Percentiles rank a stretch among this genome's conserved stretches.
These are phyloP conservation scores for Synanthedon tipuliformis DNA, from an alignment of 2,888 invertebrate species.

Conservation along the genomic window DNA sequence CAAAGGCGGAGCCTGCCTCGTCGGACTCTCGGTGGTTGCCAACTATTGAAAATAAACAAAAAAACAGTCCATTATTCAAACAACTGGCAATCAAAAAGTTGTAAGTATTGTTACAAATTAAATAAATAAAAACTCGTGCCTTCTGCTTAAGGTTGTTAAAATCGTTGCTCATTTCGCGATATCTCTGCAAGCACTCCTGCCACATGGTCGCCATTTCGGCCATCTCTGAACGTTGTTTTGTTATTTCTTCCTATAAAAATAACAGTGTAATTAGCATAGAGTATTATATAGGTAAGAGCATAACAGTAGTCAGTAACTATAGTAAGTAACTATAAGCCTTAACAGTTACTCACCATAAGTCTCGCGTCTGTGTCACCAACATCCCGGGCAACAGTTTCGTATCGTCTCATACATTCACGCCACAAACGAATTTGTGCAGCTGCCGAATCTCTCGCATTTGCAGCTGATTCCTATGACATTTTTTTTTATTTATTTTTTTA, in stretches of 20 bases:
- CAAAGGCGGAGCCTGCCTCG: constrained; percentile 24
- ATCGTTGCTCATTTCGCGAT: constrained; percentile 58
- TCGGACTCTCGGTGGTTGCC: constrained; percentile 27
- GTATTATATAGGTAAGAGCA: too few relatives aligned
- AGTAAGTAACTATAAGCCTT: too few relatives aligned
- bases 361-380: constrained; percentile 63
- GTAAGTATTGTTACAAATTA: too few relatives aligned
- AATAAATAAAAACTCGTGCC: constrained; percentile 16
- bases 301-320: too few relatives aligned
- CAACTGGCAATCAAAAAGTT: background rate
- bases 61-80: too few relatives aligned
- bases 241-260: constrained; percentile 48
- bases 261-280: too few relatives aligned
- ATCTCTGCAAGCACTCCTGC: constrained; percentile 62
- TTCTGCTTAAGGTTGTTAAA: constrained; percentile 56
- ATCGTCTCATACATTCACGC: constrained; percentile 62
- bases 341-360: constrained; percentile 36
- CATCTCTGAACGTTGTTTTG: constrained; percentile 60
- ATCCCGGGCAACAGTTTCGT: constrained; percentile 59
- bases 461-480: constrained; percentile 34
- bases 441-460: constrained; percentile 42
- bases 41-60: constrained; percentile 16
- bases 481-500: too few relatives aligned
- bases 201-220: constrained; percentile 61
- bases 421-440: constrained; percentile 54